Evolutionary conservation across 1,140 invertebrate species (phyloP).

Genomic region (Lordiphosa stackelbergi): DNA sequence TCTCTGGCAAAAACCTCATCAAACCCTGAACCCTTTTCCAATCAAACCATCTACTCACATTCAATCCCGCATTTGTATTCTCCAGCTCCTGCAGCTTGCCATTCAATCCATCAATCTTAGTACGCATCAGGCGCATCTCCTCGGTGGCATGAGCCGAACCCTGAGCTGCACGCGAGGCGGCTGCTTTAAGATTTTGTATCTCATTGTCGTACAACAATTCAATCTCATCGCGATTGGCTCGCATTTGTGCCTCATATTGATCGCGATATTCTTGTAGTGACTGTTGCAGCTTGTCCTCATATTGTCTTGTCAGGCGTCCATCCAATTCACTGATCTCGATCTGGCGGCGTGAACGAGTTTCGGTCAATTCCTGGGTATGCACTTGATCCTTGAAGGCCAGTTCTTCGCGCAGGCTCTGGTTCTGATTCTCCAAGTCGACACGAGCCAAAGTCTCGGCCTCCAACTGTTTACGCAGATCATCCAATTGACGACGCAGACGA

Average conservation of each 20-base stretch:
- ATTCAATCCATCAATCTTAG: slow-evolving; percentile 86
- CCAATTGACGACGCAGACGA: slow-evolving; percentile 85
- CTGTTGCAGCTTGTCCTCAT: slow-evolving; percentile 94
- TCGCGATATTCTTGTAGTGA: slow-evolving; percentile 94
- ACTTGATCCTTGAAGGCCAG: slow-evolving; percentile 93
- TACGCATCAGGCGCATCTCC: slow-evolving; percentile 85
- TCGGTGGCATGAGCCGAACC: slow-evolving; percentile 85
- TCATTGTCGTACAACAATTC: slow-evolving; percentile 91
- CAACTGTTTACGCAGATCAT: slow-evolving; percentile 88
- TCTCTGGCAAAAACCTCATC: too few relatives aligned
- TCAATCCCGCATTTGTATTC: slow-evolving; percentile 82
- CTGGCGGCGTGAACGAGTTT: slow-evolving; percentile 89
- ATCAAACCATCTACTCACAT: slow-evolving; percentile 70
- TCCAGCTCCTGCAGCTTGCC: slow-evolving; percentile 87
- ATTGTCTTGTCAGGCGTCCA: slow-evolving; percentile 92
- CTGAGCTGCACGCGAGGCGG: slow-evolving; percentile 82
- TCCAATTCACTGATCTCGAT: slow-evolving; percentile 86
- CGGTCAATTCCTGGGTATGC: slow-evolving; percentile 90
- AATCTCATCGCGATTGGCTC: slow-evolving; percentile 91
- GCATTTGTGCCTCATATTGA: slow-evolving; percentile 94
- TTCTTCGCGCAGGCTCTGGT: slow-evolving; percentile 94
- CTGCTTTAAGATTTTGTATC: slow-evolving; percentile 83
- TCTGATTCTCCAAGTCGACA: slow-evolving; percentile 95
- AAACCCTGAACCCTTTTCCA: too few relatives aligned
- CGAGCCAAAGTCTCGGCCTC: slow-evolving; percentile 94